phyloP scores from a whole-genome alignment of 2,888 invertebrate species.

The Caenorhabditis auriculariae region DNA sequence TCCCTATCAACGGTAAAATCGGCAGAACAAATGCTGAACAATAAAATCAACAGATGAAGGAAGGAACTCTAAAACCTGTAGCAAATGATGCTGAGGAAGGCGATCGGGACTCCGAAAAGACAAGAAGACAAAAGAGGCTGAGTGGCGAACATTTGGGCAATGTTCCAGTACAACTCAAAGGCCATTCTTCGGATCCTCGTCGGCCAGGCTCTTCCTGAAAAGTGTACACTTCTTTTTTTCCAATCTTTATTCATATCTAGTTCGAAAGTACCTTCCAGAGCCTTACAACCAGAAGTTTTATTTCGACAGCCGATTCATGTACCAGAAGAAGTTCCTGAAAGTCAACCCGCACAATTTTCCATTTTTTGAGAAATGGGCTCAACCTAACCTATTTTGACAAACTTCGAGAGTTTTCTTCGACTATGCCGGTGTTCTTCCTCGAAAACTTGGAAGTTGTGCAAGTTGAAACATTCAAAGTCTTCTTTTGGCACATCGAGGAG shows the following conservation, averaged over 20 bases:
- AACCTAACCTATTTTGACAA: too few relatives aligned
- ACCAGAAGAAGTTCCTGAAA: background rate
- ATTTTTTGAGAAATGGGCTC: too few relatives aligned
- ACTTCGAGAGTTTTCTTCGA: too few relatives aligned
- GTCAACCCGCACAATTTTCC: too few relatives aligned
- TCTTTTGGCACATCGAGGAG: too few relatives aligned
- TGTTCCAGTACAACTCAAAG: constrained; percentile 39
- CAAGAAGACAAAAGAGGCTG: constrained; percentile 84
- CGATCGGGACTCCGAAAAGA: constrained; percentile 88
- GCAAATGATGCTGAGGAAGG: constrained; percentile 87
- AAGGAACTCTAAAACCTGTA: constrained; percentile 70
- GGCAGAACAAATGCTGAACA: constrained; percentile 77
- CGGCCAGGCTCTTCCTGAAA: constrained; percentile 19
- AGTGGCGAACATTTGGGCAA: constrained; percentile 60
- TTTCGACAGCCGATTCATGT: background rate
- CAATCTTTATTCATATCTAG: background rate
- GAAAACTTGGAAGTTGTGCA: too few relatives aligned
- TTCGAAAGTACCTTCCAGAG: too few relatives aligned
- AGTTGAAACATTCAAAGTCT: too few relatives aligned
- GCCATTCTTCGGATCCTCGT: constrained; percentile 27
- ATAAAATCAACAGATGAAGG: background rate
- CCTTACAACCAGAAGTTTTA: background rate
- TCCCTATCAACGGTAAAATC: constrained; percentile 73
- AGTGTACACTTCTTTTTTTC: too few relatives aligned
- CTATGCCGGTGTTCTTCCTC: too few relatives aligned